phyloP scores from a whole-genome alignment of 2,797 vertebrate genomes.

The Syncerus caffer region DNA sequence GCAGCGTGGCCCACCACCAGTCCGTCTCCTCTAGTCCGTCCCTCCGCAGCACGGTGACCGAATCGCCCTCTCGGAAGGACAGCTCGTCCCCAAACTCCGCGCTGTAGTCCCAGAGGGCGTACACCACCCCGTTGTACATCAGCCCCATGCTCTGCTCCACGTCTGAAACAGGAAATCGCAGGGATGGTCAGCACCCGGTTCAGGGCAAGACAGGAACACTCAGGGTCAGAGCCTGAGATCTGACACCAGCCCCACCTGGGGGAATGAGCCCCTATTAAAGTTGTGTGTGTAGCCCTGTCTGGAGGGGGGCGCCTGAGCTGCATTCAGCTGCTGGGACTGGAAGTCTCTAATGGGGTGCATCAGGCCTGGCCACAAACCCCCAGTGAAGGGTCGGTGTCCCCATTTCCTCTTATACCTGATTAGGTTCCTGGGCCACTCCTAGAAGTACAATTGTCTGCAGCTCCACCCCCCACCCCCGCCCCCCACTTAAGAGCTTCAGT shows the following conservation, averaged over 20 bases:
- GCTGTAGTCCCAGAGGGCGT: conserved; percentile 92
- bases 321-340: background rate
- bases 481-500: background rate
- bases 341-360: background rate
- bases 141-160: conserved; percentile 91
- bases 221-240: background rate
- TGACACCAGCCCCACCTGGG: background rate
- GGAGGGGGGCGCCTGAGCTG: background rate
- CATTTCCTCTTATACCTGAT: background rate
- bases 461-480: accelerated
- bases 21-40: conserved; percentile 83
- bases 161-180: conserved; percentile 77
- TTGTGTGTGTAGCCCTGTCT: background rate
- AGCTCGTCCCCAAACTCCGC: conserved; percentile 91
- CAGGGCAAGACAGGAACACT: accelerated
- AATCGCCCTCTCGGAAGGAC: conserved; percentile 91
- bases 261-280: background rate
- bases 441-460: background rate
- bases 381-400: background rate
- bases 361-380: background rate
- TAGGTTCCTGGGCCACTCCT: background rate
- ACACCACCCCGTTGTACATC: conserved; percentile 89
- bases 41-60: conserved; percentile 92
- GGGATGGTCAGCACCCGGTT: accelerated
- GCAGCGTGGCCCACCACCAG: conserved; percentile 95